phyloP scores from a whole-genome alignment of 23 tunicate species.

The Corella eumyota region DNA sequence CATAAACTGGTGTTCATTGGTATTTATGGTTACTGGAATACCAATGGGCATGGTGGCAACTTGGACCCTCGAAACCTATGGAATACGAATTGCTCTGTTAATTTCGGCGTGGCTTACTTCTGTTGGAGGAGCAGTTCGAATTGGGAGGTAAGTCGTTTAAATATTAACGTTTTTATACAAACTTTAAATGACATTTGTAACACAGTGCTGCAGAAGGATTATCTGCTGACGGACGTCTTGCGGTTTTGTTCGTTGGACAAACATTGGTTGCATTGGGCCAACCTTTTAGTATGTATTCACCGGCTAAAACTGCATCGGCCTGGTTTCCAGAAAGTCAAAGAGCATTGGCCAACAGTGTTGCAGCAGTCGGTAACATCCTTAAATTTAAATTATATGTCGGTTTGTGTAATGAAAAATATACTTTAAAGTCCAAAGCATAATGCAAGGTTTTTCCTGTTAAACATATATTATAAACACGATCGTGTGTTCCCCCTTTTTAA shows the following conservation, averaged over 20 bases:
- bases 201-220: constrained; percentile 31
- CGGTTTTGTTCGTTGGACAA: constrained; percentile 57
- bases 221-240: constrained; percentile 13
- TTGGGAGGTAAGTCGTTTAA: constrained; percentile 19
- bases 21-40: constrained; percentile 46
- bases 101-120: constrained; percentile 34
- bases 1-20: constrained; percentile 64
- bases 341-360: constrained; percentile 49
- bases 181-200: background rate
- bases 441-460: too few species aligned
- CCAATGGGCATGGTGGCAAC: constrained; percentile 49
- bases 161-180: background rate
- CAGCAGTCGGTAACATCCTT: constrained; percentile 43
- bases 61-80: constrained; percentile 43
- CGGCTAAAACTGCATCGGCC: constrained; percentile 61
- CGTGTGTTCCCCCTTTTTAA: too few species aligned
- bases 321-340: constrained; percentile 79
- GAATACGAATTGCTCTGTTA: constrained; percentile 20
- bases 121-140: constrained; percentile 27
- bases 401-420: too few species aligned
- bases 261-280: constrained; percentile 45
- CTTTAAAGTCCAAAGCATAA: too few species aligned
- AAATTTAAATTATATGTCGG: too few species aligned
- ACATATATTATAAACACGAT: too few species aligned
- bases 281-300: constrained; percentile 67